Evolutionary conservation across 2,113 vertebrate species (phyloP).

Genomic region (Phyllopteryx taeniolatus): DNA sequence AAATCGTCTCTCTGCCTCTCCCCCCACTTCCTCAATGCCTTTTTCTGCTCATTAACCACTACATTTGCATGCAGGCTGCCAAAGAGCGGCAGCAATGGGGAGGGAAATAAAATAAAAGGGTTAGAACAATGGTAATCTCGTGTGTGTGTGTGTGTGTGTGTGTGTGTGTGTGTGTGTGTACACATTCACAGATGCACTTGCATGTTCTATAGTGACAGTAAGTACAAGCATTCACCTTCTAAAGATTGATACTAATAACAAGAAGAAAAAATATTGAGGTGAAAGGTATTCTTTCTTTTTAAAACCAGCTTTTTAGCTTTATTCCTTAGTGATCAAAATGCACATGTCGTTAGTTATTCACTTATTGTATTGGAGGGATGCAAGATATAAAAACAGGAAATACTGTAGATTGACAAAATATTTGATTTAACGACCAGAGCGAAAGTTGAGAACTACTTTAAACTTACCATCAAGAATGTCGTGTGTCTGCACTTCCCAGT

Average conservation of each 20-base stretch:
- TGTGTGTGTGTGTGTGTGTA: neutral
- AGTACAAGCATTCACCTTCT: slow-evolving; percentile 42
- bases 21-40: slow-evolving; percentile 43
- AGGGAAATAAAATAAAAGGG: slow-evolving; percentile 74
- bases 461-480: slow-evolving; percentile 11
- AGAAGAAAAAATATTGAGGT: slow-evolving; percentile 32
- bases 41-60: slow-evolving; percentile 74
- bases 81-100: slow-evolving; percentile 64
- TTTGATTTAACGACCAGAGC: neutral
- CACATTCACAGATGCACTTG: slow-evolving; percentile 6
- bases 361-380: neutral
- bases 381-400: neutral
- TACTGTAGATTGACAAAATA: slow-evolving; percentile 9
- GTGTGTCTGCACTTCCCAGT: slow-evolving; percentile 16
- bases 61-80: slow-evolving; percentile 75
- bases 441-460: slow-evolving; percentile 12
- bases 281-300: neutral
- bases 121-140: slow-evolving; percentile 74
- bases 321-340: neutral
- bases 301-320: slow-evolving; percentile 12
- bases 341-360: neutral
- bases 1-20: slow-evolving; percentile 54
- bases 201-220: slow-evolving; percentile 36
- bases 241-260: slow-evolving; percentile 29
- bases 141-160: slow-evolving; percentile 31